A percentile compares a stretch with the other conserved stretches of the same genome.
Evolutionary conservation across 2,888 invertebrate genomes (phyloP).

Genomic region (Pristionchus entomophagus): DNA sequence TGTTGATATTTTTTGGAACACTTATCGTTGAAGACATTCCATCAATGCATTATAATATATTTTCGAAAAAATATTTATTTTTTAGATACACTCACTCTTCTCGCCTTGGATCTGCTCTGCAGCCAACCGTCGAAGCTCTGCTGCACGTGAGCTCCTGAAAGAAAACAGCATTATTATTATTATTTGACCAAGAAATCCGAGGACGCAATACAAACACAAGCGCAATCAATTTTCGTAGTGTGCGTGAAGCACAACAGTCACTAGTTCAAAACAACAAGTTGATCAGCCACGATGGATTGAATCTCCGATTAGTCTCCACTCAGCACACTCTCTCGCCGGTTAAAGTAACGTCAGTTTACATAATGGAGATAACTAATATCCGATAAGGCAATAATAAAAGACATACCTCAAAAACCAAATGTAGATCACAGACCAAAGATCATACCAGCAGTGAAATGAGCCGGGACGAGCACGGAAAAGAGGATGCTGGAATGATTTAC

Average conservation of each 20-base stretch:
- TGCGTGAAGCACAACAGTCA: neutral
- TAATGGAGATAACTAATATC: too few species aligned
- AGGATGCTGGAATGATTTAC: neutral
- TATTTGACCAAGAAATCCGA: too few species aligned
- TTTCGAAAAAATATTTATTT: too few species aligned
- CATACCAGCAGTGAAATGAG: constrained; percentile 4
- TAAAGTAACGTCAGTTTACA: too few species aligned
- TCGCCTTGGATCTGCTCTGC: constrained; percentile 24
- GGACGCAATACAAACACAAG: neutral
- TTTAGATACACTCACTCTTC: constrained; percentile 7
- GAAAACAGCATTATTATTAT: neutral
- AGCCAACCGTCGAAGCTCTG: neutral
- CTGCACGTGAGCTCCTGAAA: constrained; percentile 32
- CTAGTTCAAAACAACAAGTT: neutral
- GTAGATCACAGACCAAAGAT: constrained; percentile 29
- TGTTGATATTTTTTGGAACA: too few species aligned
- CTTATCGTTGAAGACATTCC: too few species aligned
- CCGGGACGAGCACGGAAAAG: constrained; percentile 37
- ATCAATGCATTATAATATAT: too few species aligned
- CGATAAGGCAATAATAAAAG: neutral
- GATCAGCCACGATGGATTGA: neutral
- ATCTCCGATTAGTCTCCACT: too few species aligned
- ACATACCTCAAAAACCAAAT: too few species aligned
- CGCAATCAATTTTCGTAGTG: neutral
- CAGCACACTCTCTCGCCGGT: too few species aligned